Evolutionary conservation across 2,888 invertebrate species (phyloP), one percentile per base, ranked within the genome.

Genomic region (Agriopis marginaria): DNA sequence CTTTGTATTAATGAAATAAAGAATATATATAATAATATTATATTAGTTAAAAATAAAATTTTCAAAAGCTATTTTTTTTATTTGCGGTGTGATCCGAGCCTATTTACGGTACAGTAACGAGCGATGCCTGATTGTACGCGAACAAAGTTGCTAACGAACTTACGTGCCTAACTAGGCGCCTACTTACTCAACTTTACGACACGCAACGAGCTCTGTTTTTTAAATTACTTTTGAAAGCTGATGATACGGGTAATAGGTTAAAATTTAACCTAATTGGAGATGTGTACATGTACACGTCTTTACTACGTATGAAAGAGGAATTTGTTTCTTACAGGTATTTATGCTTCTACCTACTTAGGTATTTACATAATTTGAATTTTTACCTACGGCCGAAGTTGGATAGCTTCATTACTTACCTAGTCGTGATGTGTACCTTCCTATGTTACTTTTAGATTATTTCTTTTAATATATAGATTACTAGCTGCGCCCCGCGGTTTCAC

Each of bases 111-210:
- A 69, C 73, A 63, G 72, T 74, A 71, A 75, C 74, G 72, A 74
- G 74, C 72, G 62, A 74, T 77, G 74, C 63, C 74, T 75, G 75
- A 77, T 77, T 77, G 77, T 77, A 74, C 72, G 72, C 72, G 75
- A 66, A 75, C 77, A 77, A 77, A 77, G 77, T 77, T 77, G 69
- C 74, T 77, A 77, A 77, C 75, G 75, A 77, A 77, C 77, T 72
- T 72, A 75, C 74, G 74, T 77, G 68, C 60, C 74, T 74, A 73
- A 75, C 76, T 75, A 75, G 77, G 74, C 68, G 73, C 71, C 73
- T 76, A 74, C 76, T 75, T 77, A 65, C 72, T 62, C 66, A 73
- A 75, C 68, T 75, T 74, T 70, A 67, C 70, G 73, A 72, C 77
- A 77, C 75, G 77, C 77, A 77, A 72, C 59, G 68, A 73, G 69